These are phyloP conservation scores for Rallus limicola DNA, from an alignment of 2,113 vertebrate genomes.

Conservation along the genomic window DNA sequence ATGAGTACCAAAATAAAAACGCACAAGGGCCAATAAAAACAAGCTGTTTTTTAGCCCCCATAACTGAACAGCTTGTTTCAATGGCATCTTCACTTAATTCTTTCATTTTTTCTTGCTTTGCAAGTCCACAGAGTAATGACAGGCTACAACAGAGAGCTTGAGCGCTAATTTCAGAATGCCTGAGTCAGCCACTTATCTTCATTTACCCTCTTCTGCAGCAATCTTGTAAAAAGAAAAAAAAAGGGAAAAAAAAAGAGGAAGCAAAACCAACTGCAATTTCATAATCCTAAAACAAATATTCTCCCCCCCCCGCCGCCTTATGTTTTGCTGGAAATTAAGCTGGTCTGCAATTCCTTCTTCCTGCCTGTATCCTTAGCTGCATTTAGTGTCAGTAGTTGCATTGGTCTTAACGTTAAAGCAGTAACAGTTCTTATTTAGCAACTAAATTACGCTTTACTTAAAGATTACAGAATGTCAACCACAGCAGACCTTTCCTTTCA, in stretches of 20 bases:
- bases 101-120: conserved; percentile 14
- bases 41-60: background rate
- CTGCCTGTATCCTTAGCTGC: background rate
- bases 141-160: conserved; percentile 8
- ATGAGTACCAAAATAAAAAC: background rate
- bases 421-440: background rate
- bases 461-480: background rate
- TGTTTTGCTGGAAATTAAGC: conserved; percentile 26
- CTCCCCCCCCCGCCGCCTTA: background rate
- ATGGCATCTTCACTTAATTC: conserved; percentile 30
- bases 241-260: background rate
- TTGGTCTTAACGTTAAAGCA: background rate
- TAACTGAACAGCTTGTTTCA: conserved; percentile 11
- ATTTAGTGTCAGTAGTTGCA: background rate
- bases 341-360: background rate
- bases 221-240: background rate
- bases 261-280: background rate
- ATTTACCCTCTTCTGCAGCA: conserved; percentile 35
- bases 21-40: background rate
- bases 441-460: background rate
- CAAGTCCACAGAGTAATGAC: conserved; percentile 4
- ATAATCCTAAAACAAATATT: conserved; percentile 18
- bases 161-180: conserved; percentile 26
- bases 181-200: conserved; percentile 58
- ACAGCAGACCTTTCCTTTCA: background rate